A percentile compares a stretch with the other conserved stretches of the same genome.
Evolutionary conservation across 2,797 vertebrate species (phyloP).

Genomic region (Caiman crocodilus): DNA sequence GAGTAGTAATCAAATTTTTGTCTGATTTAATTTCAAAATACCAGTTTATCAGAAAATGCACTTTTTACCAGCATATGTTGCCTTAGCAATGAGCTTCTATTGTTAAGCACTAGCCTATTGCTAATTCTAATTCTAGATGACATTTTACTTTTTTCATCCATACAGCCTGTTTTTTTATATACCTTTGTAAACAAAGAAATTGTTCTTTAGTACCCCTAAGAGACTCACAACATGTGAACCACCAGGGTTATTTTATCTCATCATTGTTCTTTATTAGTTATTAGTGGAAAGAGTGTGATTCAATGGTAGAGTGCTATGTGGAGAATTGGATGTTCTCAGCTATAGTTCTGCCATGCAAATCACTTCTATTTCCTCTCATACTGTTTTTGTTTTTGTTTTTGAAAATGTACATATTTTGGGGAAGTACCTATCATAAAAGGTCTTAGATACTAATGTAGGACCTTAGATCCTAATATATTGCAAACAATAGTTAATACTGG

Average conservation of each 20-base stretch:
- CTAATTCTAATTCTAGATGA: background rate
- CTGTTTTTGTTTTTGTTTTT: background rate
- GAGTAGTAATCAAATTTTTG: background rate
- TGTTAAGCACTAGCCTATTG: background rate
- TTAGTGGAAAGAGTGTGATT: background rate
- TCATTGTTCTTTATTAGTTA: background rate
- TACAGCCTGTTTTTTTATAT: background rate
- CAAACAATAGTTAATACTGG: background rate
- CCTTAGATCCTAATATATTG: background rate
- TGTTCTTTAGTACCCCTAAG: background rate
- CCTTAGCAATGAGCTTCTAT: background rate
- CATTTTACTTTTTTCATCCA: background rate
- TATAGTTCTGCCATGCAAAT: background rate
- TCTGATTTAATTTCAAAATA: background rate
- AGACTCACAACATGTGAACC: background rate
- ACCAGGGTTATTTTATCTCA: background rate
- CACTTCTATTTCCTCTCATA: background rate
- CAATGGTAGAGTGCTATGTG: too few relatives aligned
- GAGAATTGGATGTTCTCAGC: background rate
- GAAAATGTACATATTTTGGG: background rate
- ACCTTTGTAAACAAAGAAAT: background rate
- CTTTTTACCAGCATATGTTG: background rate
- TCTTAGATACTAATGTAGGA: background rate
- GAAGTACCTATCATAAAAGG: background rate
- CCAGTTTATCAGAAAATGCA: slow-evolving; percentile 1